Percentiles rank a stretch among this genome's conserved stretches.
phyloP scores from a whole-genome alignment of 2,888 invertebrate species.

The Sphaerophoria rueppellii region DNA sequence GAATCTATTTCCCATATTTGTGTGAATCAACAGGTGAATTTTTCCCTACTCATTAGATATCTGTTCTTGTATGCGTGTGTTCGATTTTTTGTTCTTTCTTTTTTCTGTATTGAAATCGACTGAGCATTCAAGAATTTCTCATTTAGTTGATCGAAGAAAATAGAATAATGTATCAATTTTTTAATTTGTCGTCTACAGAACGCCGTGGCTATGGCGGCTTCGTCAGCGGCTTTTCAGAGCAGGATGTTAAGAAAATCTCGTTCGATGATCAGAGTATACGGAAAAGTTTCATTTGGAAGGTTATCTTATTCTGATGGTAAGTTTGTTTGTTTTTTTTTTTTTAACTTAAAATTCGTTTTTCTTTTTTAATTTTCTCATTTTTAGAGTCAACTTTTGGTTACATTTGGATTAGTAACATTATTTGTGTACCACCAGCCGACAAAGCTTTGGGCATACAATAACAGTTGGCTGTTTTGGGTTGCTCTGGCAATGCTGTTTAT shows the following conservation, averaged over 20 bases:
- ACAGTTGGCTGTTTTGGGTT: constrained; percentile 86
- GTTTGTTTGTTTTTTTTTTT: too few species aligned
- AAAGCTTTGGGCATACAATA: constrained; percentile 83
- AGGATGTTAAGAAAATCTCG: constrained; percentile 80
- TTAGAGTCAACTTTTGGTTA: constrained; percentile 91
- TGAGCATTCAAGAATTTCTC: constrained; percentile 15
- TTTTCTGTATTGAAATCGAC: not conserved
- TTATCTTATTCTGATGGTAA: constrained; percentile 82
- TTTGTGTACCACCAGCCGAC: constrained; percentile 88
- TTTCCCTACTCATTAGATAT: too few species aligned
- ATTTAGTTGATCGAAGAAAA: not conserved
- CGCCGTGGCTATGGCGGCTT: constrained; percentile 78
- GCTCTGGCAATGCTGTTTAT: constrained; percentile 88
- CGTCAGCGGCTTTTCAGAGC: constrained; percentile 81
- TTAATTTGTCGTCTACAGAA: constrained; percentile 76
- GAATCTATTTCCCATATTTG: too few species aligned
- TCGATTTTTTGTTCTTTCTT: constrained; percentile 14
- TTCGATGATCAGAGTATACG: constrained; percentile 81
- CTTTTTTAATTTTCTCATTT: constrained; percentile 70
- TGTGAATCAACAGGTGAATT: too few species aligned
- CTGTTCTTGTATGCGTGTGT: constrained; percentile 18
- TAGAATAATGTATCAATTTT: constrained; percentile 65
- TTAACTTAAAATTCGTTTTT: too few species aligned
- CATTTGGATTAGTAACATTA: constrained; percentile 89
- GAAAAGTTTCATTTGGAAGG: constrained; percentile 81